Percentiles rank a stretch among this genome's conserved stretches.
Conservation (phyloP, 2,797 vertebrate genomes). For the Neomorphus geoffroyi region DNA sequence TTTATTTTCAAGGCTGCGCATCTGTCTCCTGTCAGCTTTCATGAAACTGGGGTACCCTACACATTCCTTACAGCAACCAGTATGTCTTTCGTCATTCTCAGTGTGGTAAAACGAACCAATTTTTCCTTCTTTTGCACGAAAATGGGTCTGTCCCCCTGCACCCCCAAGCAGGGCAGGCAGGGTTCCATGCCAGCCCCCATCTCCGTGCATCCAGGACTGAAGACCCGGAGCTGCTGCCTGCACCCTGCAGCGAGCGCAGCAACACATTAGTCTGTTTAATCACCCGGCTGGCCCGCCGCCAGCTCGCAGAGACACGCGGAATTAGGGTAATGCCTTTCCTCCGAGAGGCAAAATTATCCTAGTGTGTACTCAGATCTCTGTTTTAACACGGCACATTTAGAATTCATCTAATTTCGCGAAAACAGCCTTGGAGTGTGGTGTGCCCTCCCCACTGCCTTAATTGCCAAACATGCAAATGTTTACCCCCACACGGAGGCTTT, state of each 20-base stretch:
- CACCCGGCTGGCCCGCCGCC: background rate
- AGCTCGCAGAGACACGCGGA: conserved; percentile 14
- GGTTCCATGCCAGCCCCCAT: background rate
- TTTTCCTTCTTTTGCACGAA: background rate
- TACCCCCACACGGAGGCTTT: background rate
- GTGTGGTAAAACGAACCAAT: background rate
- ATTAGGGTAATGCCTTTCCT: conserved; percentile 45
- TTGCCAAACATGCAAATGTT: background rate
- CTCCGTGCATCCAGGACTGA: fast-evolving
- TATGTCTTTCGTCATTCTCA: fast-evolving
- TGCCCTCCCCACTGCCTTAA: background rate
- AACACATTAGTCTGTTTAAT: background rate
- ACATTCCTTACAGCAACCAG: background rate
- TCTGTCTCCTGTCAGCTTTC: background rate
- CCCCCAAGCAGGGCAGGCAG: background rate
- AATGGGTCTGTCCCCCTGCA: fast-evolving
- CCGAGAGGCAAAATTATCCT: conserved; percentile 25
- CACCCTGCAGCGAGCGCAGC: background rate
- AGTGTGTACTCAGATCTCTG: conserved; percentile 7
- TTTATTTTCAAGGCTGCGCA: background rate
- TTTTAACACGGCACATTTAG: conserved; percentile 8
- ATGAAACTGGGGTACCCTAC: background rate
- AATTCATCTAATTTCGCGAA: background rate
- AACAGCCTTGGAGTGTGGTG: background rate
- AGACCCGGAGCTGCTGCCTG: background rate